Evolutionary conservation across 2,797 vertebrate species (phyloP).

Genomic region (Siniperca undulata): DNA sequence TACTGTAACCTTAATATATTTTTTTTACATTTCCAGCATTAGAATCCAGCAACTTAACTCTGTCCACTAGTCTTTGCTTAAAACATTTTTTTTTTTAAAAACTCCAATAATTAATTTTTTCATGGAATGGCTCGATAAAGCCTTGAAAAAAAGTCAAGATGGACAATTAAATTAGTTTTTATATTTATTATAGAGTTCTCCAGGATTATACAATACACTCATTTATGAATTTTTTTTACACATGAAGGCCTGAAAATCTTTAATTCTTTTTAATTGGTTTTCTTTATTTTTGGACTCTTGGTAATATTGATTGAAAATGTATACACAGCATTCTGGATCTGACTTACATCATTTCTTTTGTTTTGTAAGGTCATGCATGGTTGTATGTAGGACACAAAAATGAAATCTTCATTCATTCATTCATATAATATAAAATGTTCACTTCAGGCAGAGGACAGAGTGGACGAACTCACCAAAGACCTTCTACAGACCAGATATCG

Average conservation of each 20-base stretch:
- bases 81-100: not conserved
- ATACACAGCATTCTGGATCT: not conserved
- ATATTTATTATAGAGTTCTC: not conserved
- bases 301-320: not conserved
- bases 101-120: not conserved
- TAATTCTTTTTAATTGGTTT: not conserved
- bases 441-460: conserved; percentile 90
- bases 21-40: not conserved
- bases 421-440: not conserved
- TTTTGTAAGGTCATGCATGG: not conserved
- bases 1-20: conserved; percentile 17
- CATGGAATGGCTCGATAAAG: too few species aligned
- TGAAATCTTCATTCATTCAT: not conserved
- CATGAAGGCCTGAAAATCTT: not conserved
- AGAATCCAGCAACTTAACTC: not conserved
- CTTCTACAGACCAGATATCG: conserved; percentile 88
- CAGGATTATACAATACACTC: not conserved
- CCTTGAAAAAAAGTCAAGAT: not conserved
- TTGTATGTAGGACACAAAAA: too few species aligned
- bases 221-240: not conserved
- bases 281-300: not conserved
- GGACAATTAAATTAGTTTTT: not conserved
- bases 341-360: not conserved
- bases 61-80: not conserved
- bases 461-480: conserved; percentile 91